Evolutionary conservation across 2,113 vertebrate species (phyloP).

Genomic region (Donacobius atricapilla): DNA sequence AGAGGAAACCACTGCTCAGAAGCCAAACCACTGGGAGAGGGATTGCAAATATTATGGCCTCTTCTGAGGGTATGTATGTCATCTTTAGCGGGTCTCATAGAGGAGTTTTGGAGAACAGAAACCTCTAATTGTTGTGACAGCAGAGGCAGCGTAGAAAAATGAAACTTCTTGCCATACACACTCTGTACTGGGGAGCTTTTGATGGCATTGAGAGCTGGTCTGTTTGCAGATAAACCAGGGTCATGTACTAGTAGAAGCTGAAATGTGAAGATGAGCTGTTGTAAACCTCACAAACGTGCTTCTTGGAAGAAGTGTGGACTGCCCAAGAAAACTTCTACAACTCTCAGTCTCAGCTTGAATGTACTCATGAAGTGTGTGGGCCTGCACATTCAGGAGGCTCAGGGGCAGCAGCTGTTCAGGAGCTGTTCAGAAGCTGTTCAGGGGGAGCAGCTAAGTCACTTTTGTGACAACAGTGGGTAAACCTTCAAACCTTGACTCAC

Average conservation of each 20-base stretch:
- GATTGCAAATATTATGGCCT: background rate
- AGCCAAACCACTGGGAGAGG: background rate
- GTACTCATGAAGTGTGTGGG: background rate
- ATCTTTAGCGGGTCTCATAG: background rate
- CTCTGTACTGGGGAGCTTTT: background rate
- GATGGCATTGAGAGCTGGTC: background rate
- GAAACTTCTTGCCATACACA: background rate
- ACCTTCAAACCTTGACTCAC: background rate
- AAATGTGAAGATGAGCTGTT: background rate
- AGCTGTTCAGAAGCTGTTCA: no score
- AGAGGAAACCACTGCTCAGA: background rate
- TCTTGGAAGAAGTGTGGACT: background rate
- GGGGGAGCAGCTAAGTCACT: fast-evolving
- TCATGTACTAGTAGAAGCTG: background rate
- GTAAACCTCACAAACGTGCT: background rate
- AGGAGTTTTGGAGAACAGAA: background rate
- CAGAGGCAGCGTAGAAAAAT: background rate
- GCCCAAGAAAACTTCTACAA: fast-evolving
- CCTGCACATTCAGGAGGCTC: background rate
- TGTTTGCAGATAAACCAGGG: background rate
- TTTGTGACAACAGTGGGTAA: background rate
- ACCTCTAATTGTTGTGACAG: background rate
- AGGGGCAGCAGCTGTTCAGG: no score
- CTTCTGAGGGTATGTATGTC: background rate
- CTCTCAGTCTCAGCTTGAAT: background rate